Conservation (phyloP, 2,888 invertebrate genomes). For the Rhamnusium bicolor region DNA sequence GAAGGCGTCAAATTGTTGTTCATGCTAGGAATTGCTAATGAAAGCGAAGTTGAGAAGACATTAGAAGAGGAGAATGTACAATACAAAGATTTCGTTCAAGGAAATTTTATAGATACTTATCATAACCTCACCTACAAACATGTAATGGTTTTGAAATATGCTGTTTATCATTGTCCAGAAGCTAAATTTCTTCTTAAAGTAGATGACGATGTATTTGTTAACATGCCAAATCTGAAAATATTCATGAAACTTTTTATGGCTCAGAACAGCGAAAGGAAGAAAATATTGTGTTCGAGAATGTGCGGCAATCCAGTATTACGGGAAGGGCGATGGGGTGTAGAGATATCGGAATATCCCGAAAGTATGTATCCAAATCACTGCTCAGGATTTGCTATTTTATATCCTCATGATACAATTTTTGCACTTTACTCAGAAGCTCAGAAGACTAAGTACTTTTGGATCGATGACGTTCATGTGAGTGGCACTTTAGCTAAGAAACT, state of each 20-base stretch:
- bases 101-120: constrained; percentile 83
- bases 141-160: constrained; percentile 86
- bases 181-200: constrained; percentile 79
- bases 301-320: constrained; percentile 14
- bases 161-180: constrained; percentile 78
- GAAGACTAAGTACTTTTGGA: constrained; percentile 78
- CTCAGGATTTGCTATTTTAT: constrained; percentile 73
- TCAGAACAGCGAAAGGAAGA: neutral
- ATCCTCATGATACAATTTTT: constrained; percentile 65
- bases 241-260: constrained; percentile 24
- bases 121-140: constrained; percentile 88
- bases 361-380: constrained; percentile 82
- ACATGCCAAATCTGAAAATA: constrained; percentile 75
- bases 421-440: constrained; percentile 73
- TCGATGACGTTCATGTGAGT: constrained; percentile 81
- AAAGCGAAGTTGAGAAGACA: neutral
- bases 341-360: constrained; percentile 76
- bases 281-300: constrained; percentile 29
- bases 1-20: constrained; percentile 7
- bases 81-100: constrained; percentile 82
- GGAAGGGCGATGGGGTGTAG: constrained; percentile 81
- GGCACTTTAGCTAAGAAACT: constrained; percentile 73
- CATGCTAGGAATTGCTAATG: constrained; percentile 10
- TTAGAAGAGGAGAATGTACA: constrained; percentile 73
- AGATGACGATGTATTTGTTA: constrained; percentile 84